Percentiles rank a stretch among this genome's conserved stretches.
Conservation (phyloP, 2,888 invertebrate genomes). For the Polydrusus tereticollis region DNA sequence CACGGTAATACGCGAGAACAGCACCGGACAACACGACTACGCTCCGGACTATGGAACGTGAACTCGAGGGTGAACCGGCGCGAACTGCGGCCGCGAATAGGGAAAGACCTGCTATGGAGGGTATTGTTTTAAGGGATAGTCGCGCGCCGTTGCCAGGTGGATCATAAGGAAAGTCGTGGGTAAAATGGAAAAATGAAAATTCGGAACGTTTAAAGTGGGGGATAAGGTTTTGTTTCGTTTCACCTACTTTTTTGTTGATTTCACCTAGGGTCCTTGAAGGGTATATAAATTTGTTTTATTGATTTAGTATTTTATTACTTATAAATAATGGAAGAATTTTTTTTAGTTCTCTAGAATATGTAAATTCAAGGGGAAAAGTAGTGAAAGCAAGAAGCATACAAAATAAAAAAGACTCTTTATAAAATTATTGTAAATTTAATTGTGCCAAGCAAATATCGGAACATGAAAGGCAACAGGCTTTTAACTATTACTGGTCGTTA, state of each 20-base stretch:
- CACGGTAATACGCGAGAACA: conserved; percentile 26
- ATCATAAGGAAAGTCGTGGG: conserved; percentile 14
- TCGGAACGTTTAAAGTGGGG: neutral
- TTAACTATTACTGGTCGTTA: neutral
- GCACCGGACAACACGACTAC: neutral
- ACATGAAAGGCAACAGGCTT: neutral
- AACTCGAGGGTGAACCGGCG: conserved; percentile 36
- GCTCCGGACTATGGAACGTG: neutral
- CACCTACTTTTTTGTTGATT: too few species aligned
- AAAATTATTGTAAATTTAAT: neutral
- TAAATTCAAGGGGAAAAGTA: neutral
- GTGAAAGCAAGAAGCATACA: neutral
- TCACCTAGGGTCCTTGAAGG: too few species aligned
- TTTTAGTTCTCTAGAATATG: too few species aligned
- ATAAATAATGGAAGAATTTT: too few species aligned
- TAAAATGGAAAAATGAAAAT: conserved; percentile 10
- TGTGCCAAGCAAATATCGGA: neutral
- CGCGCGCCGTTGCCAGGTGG: conserved; percentile 49
- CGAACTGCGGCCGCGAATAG: conserved; percentile 35
- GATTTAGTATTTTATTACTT: too few species aligned
- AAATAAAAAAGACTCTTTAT: neutral
- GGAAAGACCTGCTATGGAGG: conserved; percentile 41
- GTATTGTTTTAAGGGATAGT: conserved; percentile 52
- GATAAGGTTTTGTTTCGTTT: neutral
- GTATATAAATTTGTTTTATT: too few species aligned